Evolutionary conservation across 2,113 vertebrate genomes (phyloP).

Genomic region (Merops nubicus): DNA sequence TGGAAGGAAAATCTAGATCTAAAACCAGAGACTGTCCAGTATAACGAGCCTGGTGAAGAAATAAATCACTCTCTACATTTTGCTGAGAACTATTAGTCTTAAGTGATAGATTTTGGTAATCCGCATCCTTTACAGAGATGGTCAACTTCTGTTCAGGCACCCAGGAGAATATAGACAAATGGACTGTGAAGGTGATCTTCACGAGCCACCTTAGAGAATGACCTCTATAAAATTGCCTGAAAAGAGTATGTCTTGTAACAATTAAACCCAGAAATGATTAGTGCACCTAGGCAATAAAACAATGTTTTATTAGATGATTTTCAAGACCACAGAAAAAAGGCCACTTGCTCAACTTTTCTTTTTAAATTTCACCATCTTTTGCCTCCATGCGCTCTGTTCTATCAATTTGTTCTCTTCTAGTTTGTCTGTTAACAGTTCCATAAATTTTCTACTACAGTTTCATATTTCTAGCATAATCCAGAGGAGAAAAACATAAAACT

Average conservation of each 20-base stretch:
- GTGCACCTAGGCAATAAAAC: neutral
- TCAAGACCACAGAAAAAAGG: neutral
- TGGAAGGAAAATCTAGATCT: neutral
- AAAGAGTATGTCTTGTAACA: neutral
- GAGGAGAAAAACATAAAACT: slow-evolving; percentile 6
- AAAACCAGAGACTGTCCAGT: neutral
- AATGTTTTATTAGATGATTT: slow-evolving; percentile 21
- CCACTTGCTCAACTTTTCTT: neutral
- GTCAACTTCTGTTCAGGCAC: neutral
- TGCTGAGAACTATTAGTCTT: neutral
- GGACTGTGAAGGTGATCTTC: slow-evolving; percentile 45
- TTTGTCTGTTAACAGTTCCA: neutral
- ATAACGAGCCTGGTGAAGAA: neutral
- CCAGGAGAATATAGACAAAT: neutral
- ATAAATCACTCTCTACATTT: neutral
- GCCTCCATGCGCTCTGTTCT: neutral
- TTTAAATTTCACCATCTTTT: neutral
- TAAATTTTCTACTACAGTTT: neutral
- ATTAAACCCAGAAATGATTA: slow-evolving; percentile 6
- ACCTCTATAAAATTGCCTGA: neutral
- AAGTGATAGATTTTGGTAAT: slow-evolving; percentile 4
- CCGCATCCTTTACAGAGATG: neutral
- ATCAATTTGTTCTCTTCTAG: neutral
- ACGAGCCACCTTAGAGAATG: neutral
- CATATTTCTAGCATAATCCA: neutral